A percentile compares a stretch with the other conserved stretches of the same genome.
These are phyloP conservation scores for Bombus difficillimus DNA, from an alignment of 1,140 invertebrate genomes.

Conservation along the genomic window DNA sequence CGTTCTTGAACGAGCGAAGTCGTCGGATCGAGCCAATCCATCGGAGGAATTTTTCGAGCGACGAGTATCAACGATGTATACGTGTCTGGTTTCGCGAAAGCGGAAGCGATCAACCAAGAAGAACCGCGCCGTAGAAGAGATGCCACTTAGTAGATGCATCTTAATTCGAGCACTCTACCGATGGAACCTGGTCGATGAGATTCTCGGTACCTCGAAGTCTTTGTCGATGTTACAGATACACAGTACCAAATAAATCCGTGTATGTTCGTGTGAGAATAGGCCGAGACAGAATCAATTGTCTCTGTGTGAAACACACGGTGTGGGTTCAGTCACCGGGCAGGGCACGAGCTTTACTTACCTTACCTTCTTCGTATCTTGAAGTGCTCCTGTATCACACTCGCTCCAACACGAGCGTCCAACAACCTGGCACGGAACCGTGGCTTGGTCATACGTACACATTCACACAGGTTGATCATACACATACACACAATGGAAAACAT, in stretches of 20 bases:
- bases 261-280: constrained; percentile 15
- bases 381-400: constrained; percentile 63
- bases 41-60: background rate
- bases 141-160: constrained; percentile 48
- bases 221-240: constrained; percentile 39
- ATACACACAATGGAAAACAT: too few relatives aligned
- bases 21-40: background rate
- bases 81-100: background rate
- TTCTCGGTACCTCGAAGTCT: constrained; percentile 53
- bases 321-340: constrained; percentile 74
- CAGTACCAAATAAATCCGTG: background rate
- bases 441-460: constrained; percentile 28
- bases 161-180: constrained; percentile 46
- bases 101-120: constrained; percentile 19
- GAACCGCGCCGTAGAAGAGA: background rate
- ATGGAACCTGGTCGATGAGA: constrained; percentile 50
- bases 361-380: constrained; percentile 66
- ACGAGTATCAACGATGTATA: background rate
- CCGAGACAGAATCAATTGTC: constrained; percentile 1
- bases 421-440: background rate
- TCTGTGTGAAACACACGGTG: constrained; percentile 59
- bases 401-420: background rate
- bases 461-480: background rate
- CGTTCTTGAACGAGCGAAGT: background rate
- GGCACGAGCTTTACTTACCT: constrained; percentile 70